A percentile compares a stretch with the other conserved stretches of the same genome.
phyloP scores from a whole-genome alignment of 2,113 vertebrate genomes.

The Amazona guildingii region DNA sequence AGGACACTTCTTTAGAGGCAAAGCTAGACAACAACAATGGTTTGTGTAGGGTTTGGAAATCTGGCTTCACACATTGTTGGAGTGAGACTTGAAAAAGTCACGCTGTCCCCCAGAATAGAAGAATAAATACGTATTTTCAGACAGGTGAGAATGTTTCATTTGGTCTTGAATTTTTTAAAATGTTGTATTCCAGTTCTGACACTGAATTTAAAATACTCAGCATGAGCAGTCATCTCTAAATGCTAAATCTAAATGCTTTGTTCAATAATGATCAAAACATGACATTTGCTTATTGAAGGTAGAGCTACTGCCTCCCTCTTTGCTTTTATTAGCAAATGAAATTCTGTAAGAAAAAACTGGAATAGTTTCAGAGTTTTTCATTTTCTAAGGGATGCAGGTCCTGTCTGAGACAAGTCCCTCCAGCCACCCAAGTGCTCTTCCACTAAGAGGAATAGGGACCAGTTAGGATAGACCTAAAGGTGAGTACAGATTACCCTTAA shows the following conservation, averaged over 20 bases:
- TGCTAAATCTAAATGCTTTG: constrained; percentile 60
- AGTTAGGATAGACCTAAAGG: background rate
- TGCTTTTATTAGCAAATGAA: constrained; percentile 58
- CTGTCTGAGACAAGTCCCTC: background rate
- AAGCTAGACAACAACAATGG: background rate
- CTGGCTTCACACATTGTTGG: background rate
- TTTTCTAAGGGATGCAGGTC: background rate
- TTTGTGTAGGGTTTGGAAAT: background rate
- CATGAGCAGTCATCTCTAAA: constrained; percentile 60
- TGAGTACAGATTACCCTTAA: background rate
- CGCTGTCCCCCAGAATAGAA: background rate
- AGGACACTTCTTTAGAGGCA: background rate
- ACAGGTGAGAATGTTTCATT: constrained; percentile 36
- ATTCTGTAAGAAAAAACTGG: constrained; percentile 18
- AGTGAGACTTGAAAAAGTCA: background rate
- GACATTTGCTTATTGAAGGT: constrained; percentile 58
- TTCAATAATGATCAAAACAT: constrained; percentile 63
- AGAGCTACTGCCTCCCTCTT: constrained; percentile 34
- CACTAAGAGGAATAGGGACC: background rate
- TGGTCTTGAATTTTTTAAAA: background rate
- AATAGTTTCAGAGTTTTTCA: background rate
- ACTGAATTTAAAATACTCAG: constrained; percentile 51
- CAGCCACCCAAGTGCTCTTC: background rate
- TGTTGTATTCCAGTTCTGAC: constrained; percentile 51
- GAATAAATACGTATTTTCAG: background rate